Evolutionary conservation across 2,888 invertebrate species (phyloP), one percentile per base, ranked within the genome.

Genomic region (Oxyteleia sp.): DNA sequence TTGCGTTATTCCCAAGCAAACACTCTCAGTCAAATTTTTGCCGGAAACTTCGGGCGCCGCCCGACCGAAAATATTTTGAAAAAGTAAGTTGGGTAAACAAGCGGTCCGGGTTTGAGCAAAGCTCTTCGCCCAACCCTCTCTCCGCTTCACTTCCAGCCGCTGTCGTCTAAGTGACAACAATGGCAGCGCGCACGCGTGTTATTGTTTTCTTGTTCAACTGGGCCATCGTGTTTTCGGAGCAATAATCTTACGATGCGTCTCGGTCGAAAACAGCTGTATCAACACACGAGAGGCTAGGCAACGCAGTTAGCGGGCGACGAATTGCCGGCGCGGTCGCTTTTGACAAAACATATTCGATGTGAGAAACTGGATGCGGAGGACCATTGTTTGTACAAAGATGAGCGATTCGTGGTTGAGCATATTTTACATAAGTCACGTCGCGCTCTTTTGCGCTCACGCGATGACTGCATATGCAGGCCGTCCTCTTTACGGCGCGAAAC

Each of bases 51-150:
- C 10, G 8, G 32, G 20, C 47, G 11, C 20, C 20, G 3, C 10
- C 51, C 18, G 53, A 53, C 15, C 5, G 71, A 71, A 71, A 71
- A 71, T 59, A 71, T 71, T 71, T 71, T 59, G 57, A 49, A 59
- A 71, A 71, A 71, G 71, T 59, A 26, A 53, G 26, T 23, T 15
- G 16, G 20, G 57, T 59, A 59, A 59, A 71, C 47, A 71, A 23
- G 23, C 16, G 15, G 20, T 11, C 20, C 7, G n/a, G n/a, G n/a
- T n/a, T n/a, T n/a, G 26, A n/a, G 26, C 2, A n/a, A 20, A 20
- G 49, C 23, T 11, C 4, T 1, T 2, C 41, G 41, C 4, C 7
- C 13, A 41, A 41, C 13, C 41, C 1, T 51, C 20, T 49, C n/a
- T n/a, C 3, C 15, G 49, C n/a, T 49, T 49, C n/a, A n/a, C n/a